Evolutionary conservation across 2,113 vertebrate genomes (phyloP).

Genomic region (Holacanthus passer): DNA sequence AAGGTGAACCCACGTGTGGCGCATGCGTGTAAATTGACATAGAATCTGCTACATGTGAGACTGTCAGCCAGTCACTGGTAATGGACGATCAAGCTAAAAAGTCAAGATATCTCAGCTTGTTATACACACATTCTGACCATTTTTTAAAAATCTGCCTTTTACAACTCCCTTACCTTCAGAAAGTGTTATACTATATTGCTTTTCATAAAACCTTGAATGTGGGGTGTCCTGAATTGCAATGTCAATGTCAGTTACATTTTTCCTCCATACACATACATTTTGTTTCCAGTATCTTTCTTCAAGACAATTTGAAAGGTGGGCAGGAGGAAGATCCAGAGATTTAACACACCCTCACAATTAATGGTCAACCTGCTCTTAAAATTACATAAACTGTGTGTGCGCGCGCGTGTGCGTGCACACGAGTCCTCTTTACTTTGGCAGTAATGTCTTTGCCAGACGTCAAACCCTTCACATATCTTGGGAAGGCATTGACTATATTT

Average conservation of each 20-base stretch:
- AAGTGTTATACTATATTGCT: neutral
- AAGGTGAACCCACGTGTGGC: too few relatives aligned
- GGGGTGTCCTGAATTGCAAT: neutral
- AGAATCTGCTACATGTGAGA: too few relatives aligned
- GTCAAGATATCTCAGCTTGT: too few relatives aligned
- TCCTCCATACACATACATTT: neutral
- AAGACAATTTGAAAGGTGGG: neutral
- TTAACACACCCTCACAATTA: neutral
- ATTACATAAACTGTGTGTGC: neutral
- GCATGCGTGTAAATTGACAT: too few relatives aligned
- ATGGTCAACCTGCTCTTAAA: neutral
- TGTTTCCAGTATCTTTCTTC: neutral
- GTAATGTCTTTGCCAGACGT: slow-evolving; percentile 18
- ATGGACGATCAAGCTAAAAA: too few relatives aligned
- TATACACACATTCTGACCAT: neutral
- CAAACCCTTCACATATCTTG: slow-evolving; percentile 9
- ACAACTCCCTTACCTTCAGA: neutral
- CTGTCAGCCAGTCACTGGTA: too few relatives aligned
- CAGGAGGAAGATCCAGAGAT: neutral
- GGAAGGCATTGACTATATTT: slow-evolving; percentile 44
- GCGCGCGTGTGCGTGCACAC: neutral
- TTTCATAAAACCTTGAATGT: neutral
- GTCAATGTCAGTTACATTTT: neutral
- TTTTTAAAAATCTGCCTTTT: neutral
- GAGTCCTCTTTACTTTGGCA: neutral